These are phyloP conservation scores for Mastigias papua DNA, from an alignment of 30 jellyfish, hydroid and myxozoan species.

Conservation along the genomic window DNA sequence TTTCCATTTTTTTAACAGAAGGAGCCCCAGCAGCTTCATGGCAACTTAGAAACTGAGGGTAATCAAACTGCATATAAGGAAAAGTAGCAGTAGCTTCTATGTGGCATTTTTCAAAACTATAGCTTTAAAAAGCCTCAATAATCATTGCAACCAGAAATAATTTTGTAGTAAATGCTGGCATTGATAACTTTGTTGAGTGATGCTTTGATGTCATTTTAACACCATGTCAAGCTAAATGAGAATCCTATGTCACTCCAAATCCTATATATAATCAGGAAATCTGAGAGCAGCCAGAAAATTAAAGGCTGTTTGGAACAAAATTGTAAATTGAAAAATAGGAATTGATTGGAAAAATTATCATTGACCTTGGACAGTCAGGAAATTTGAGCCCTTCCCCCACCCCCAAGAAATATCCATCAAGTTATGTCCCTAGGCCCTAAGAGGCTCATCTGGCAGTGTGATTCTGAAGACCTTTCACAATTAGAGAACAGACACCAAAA, in stretches of 20 bases:
- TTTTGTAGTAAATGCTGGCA: neutral
- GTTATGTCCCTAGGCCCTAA: neutral
- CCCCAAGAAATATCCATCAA: neutral
- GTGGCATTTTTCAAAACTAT: neutral
- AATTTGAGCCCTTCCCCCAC: neutral
- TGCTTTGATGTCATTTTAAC: neutral
- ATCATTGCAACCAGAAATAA: neutral
- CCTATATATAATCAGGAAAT: neutral
- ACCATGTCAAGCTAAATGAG: neutral
- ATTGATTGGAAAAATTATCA: neutral
- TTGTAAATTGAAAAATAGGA: too few relatives aligned
- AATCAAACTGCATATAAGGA: constrained; percentile 7
- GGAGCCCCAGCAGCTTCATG: constrained; percentile 50
- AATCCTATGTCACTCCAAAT: neutral
- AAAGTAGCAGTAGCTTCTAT: neutral
- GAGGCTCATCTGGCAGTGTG: neutral
- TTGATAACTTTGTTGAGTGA: neutral
- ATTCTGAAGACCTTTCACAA: neutral
- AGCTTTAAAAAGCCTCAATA: neutral
- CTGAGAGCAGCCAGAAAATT: neutral
- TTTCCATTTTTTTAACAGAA: constrained; percentile 26
- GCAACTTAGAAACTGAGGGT: constrained; percentile 26
- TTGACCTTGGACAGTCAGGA: neutral
- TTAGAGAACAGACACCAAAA: neutral
- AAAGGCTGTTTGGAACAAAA: neutral